Evolutionary conservation across 2,113 vertebrate species (phyloP), one percentile per base, ranked within the genome.

Genomic region (Coptodon rendalli): DNA sequence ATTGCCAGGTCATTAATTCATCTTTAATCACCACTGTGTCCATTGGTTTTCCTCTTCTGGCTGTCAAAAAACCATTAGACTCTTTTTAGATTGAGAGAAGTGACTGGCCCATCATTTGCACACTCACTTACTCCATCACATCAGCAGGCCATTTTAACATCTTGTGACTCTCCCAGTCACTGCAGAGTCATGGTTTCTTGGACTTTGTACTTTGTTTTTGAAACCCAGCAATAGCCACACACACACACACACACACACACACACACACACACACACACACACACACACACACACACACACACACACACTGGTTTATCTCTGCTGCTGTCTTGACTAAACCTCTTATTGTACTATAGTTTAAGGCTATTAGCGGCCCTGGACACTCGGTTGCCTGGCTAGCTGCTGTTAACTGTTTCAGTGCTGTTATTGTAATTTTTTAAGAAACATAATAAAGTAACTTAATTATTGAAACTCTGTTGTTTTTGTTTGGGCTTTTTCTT

Each of bases 31-130:
- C 66, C 71, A 83, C 22, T 27, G 84, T 84, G 90, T 86, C 78
- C 56, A 52, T n/a, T 53, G 59, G 29, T 63, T 48, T 53, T 80
- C 56, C 19, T 83, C 45, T 81, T 52, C 78, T 66, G 79, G 83
- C 82, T 88, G 87, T 91, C 90, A 92, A 89, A 92, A 85, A 45
- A 38, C 83, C 89, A 91, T 93, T 93, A 90, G 83, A 81, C 80
- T 90, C 79, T 38, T 71, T 54, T 82, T 54, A 83, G 88, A 79
- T 57, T 81, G 57, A 82, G 50, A 14, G 13, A 90, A 85, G 83
- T 88, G 90, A 87, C 61, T 61, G 59, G 16, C 43, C 79, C 59
- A 87, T 91, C 73, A 87, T 73, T 87, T 81, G 82, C 36, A 53
- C 54, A 82, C 57, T 63, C 45, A 6, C 59, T 48, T 73, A 81